phyloP scores from a whole-genome alignment of 2,113 vertebrate genomes.

The Cacatua alba region DNA sequence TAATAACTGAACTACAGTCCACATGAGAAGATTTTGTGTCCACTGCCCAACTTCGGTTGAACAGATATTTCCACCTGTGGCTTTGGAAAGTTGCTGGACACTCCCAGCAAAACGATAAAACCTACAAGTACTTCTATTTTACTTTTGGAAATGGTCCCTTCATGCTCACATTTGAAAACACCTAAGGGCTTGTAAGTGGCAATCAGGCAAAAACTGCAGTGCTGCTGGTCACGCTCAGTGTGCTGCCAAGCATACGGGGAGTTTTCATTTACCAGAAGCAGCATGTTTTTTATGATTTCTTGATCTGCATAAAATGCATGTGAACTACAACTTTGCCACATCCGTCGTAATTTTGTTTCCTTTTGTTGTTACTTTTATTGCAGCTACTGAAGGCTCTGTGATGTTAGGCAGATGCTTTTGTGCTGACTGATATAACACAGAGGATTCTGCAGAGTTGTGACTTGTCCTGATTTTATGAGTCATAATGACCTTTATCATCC shows the following conservation, averaged over 20 bases:
- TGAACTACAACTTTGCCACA: background rate
- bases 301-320: background rate
- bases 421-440: conserved; percentile 29
- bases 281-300: background rate
- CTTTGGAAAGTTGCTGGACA: background rate
- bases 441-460: conserved; percentile 34
- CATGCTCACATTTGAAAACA: background rate
- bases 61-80: background rate
- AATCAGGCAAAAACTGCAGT: background rate
- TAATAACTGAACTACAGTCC: background rate
- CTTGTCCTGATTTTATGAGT: conserved; percentile 45
- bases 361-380: conserved; percentile 48
- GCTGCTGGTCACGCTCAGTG: background rate
- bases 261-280: background rate
- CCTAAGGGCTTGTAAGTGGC: accelerated
- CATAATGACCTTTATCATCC: conserved; percentile 60
- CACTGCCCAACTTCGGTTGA: background rate
- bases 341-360: conserved; percentile 33
- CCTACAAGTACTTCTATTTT: background rate
- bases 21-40: background rate
- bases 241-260: background rate
- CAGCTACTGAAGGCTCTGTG: conserved; percentile 30
- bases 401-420: conserved; percentile 52
- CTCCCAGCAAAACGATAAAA: background rate
- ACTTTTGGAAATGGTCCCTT: background rate